Conservation (phyloP, 2,797 vertebrate species). For the Falco naumanni region DNA sequence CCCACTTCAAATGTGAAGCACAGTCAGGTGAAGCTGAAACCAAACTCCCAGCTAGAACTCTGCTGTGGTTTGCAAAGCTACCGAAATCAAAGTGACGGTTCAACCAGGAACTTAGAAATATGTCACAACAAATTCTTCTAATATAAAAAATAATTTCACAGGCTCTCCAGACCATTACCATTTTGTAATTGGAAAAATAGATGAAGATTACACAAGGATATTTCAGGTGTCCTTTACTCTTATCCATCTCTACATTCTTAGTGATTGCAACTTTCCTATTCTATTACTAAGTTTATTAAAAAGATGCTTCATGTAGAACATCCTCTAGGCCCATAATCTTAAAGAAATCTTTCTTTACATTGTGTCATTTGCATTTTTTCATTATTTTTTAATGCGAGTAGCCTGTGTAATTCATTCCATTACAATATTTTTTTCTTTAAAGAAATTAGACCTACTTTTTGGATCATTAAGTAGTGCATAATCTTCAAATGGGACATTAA, state of each 20-base stretch:
- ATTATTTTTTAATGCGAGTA: neutral
- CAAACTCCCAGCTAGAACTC: neutral
- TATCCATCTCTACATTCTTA: neutral
- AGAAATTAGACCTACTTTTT: constrained; percentile 39
- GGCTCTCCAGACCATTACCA: neutral
- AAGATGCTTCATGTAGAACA: neutral
- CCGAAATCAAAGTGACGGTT: neutral
- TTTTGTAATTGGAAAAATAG: neutral
- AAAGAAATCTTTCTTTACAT: neutral
- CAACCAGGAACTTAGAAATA: neutral
- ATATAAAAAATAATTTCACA: constrained; percentile 8
- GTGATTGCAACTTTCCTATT: neutral
- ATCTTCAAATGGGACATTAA: constrained; percentile 63
- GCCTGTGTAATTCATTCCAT: neutral
- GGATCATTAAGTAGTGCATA: constrained; percentile 30
- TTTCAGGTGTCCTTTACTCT: neutral
- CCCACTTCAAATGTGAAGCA: neutral
- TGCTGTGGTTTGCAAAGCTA: neutral
- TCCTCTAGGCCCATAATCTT: neutral
- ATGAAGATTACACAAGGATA: neutral
- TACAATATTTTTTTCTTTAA: neutral
- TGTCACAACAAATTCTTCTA: neutral
- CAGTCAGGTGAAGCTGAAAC: neutral
- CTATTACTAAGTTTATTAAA: neutral
- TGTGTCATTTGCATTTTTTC: neutral